Evolutionary conservation across 1,140 invertebrate genomes (phyloP).

Genomic region (Paraescarpia echinospica): DNA sequence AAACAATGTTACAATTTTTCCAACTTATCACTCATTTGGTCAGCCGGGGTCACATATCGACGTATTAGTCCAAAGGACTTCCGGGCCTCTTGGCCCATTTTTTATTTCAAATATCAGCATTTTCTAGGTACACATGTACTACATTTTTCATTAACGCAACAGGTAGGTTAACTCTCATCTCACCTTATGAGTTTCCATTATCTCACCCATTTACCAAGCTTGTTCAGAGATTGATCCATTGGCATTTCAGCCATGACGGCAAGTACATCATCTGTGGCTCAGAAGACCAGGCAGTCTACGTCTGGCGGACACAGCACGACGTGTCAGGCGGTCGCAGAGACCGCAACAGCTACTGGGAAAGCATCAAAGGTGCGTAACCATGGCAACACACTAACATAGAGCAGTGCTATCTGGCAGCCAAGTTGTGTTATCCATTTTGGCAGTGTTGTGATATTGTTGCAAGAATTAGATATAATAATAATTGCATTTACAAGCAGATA

Average conservation of each 20-base stretch:
- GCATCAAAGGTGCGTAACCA: slow-evolving; percentile 73
- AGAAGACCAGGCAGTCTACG: slow-evolving; percentile 96
- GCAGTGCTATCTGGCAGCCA: not conserved
- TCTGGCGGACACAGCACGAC: slow-evolving; percentile 95
- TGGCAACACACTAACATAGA: not conserved
- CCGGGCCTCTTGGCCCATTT: no score
- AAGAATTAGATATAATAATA: no score
- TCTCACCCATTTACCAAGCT: not conserved
- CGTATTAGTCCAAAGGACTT: no score
- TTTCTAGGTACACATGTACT: no score
- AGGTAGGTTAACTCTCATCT: no score
- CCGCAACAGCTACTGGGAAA: slow-evolving; percentile 96
- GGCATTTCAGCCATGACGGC: slow-evolving; percentile 78
- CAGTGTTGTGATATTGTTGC: not conserved
- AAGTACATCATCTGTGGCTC: slow-evolving; percentile 97
- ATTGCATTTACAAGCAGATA: no score
- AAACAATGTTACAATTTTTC: no score
- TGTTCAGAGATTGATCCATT: not conserved
- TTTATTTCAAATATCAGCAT: no score
- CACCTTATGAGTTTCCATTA: no score
- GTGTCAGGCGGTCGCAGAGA: slow-evolving; percentile 91
- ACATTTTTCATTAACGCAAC: no score
- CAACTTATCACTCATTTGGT: no score
- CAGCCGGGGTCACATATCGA: no score
- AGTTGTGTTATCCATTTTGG: not conserved